A percentile compares a stretch with the other conserved stretches of the same genome.
Conservation (phyloP, 2,113 vertebrate genomes). For the Cyanoderma ruficeps region DNA sequence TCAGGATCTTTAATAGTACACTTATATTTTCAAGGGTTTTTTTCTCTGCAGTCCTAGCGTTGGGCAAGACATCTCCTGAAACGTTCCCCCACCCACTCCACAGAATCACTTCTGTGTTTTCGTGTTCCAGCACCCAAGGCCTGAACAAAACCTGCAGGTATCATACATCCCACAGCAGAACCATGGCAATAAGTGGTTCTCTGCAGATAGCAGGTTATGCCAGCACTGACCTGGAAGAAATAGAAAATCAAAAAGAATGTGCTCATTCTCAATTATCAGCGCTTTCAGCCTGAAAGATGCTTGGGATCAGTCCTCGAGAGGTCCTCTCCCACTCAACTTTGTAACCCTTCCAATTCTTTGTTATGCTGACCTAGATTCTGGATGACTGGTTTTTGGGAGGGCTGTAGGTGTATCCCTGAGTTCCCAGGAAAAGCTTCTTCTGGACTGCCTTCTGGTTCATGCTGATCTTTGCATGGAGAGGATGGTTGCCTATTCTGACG, state of each 20-base stretch:
- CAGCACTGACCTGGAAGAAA: conserved; percentile 20
- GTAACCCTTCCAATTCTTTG: not conserved
- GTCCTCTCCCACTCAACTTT: not conserved
- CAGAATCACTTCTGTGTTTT: not conserved
- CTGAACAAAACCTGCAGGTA: not conserved
- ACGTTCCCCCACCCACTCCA: not conserved
- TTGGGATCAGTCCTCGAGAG: not conserved
- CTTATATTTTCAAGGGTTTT: not conserved
- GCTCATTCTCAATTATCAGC: not conserved
- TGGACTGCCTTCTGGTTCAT: not conserved
- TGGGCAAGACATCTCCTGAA: not conserved
- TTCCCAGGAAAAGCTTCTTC: not conserved
- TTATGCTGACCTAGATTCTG: not conserved
- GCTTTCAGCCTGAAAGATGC: not conserved
- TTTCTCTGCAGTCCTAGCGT: not conserved
- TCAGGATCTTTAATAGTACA: not conserved
- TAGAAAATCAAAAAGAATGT: not conserved
- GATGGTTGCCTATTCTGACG: rapidly evolving
- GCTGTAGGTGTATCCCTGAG: not conserved
- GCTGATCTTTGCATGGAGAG: not conserved
- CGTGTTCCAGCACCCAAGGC: not conserved
- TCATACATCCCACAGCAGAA: not conserved
- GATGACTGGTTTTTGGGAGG: not conserved
- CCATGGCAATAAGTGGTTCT: not conserved
- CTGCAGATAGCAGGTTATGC: not conserved